These are phyloP conservation scores for Sarcophilus harrisii DNA, from an alignment of 2,797 vertebrate species.

Conservation along the genomic window DNA sequence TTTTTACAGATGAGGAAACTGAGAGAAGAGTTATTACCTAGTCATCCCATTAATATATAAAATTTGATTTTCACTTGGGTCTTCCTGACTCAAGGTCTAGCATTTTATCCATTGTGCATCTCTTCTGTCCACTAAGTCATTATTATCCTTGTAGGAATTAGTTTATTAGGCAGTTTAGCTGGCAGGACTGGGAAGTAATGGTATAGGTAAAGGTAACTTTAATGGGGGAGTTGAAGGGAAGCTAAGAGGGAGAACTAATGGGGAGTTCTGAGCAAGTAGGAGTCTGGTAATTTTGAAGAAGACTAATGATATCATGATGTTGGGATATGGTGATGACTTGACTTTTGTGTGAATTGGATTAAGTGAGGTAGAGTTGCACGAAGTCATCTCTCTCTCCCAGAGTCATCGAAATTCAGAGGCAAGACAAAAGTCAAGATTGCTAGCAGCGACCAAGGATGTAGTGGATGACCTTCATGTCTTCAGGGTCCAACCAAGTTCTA, in stretches of 20 bases:
- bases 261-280: background rate
- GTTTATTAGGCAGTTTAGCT: background rate
- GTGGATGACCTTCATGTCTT: background rate
- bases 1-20: background rate
- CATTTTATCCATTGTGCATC: background rate
- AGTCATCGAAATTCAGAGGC: background rate
- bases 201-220: background rate
- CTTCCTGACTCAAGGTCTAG: background rate
- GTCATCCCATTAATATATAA: background rate
- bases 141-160: background rate
- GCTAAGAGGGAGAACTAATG: background rate
- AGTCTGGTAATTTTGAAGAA: background rate
- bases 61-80: background rate
- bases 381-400: background rate
- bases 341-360: background rate
- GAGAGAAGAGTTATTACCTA: background rate
- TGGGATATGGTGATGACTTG: background rate
- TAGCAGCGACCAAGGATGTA: background rate
- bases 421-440: background rate
- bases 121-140: background rate
- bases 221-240: background rate
- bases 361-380: background rate
- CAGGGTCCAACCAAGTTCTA: background rate
- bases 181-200: background rate
- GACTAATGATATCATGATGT: background rate